Percentiles rank a stretch among this genome's conserved stretches.
Conservation (phyloP, 2,888 invertebrate genomes). For the Seladonia tumulorum region DNA sequence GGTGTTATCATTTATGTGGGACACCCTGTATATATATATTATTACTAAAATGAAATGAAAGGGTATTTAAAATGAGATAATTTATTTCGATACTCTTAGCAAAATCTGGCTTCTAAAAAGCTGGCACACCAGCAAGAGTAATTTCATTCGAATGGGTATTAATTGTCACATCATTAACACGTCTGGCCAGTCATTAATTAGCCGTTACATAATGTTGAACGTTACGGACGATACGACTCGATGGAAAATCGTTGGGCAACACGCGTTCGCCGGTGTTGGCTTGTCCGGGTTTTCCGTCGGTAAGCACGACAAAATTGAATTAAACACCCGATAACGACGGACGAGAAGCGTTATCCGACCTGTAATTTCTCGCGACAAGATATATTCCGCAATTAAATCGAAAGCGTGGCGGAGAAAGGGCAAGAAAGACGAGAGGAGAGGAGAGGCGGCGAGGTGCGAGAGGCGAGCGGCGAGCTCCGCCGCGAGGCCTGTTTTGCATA, state of each 20-base stretch:
- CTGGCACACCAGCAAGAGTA: not conserved
- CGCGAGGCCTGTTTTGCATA: constrained; percentile 74
- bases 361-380: constrained; percentile 59
- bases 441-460: constrained; percentile 29
- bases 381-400: constrained; percentile 66
- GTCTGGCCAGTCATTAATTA: no score
- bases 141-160: not conserved
- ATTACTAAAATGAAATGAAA: no score
- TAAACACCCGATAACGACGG: constrained; percentile 1
- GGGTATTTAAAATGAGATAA: not conserved
- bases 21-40: no score
- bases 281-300: not conserved
- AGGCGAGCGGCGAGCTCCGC: constrained; percentile 48
- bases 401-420: constrained; percentile 50
- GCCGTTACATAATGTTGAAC: not conserved
- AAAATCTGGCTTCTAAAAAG: not conserved
- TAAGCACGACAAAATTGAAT: constrained; percentile 26
- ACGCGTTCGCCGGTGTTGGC: not conserved
- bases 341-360: constrained; percentile 8
- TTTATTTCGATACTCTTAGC: not conserved
- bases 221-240: not conserved
- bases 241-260: constrained; percentile 7
- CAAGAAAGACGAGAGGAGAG: constrained; percentile 1
- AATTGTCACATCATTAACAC: not conserved
- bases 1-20: no score